These are phyloP conservation scores for Phoxinus phoxinus DNA, from an alignment of 2,113 vertebrate species.

Conservation along the genomic window DNA sequence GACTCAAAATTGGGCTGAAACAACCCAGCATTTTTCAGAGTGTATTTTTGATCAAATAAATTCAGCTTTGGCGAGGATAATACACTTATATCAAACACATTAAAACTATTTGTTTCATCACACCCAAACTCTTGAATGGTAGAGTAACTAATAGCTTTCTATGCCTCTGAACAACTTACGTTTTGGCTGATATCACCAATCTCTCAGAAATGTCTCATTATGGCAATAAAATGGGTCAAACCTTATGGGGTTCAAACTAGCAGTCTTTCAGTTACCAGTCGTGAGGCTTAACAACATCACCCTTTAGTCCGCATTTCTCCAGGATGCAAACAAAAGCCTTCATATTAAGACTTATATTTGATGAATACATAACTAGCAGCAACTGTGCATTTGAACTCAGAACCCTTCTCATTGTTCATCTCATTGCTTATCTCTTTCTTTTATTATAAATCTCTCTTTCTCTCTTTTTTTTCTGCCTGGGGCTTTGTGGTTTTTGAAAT, in stretches of 20 bases:
- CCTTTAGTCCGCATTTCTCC: neutral
- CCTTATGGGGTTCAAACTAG: neutral
- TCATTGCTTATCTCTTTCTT: neutral
- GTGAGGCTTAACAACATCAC: neutral
- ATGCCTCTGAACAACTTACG: neutral
- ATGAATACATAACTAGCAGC: constrained; percentile 10
- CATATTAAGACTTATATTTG: neutral
- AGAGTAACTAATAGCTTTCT: neutral
- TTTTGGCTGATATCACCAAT: neutral
- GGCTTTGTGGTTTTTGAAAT: constrained; percentile 11
- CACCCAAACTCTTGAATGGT: neutral
- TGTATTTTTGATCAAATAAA: neutral
- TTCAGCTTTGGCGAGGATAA: neutral
- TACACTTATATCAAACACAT: neutral
- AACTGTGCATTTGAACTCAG: neutral
- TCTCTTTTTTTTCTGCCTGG: neutral
- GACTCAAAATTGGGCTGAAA: no score
- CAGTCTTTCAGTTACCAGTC: neutral
- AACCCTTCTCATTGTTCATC: neutral
- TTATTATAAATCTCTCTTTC: neutral
- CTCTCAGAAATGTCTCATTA: neutral
- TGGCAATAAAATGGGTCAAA: neutral
- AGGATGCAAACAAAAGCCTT: neutral
- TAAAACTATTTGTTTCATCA: neutral
- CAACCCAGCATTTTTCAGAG: no score